These are phyloP conservation scores for Heteromurus nitidus DNA, from an alignment of 2,888 invertebrate genomes.

Conservation along the genomic window DNA sequence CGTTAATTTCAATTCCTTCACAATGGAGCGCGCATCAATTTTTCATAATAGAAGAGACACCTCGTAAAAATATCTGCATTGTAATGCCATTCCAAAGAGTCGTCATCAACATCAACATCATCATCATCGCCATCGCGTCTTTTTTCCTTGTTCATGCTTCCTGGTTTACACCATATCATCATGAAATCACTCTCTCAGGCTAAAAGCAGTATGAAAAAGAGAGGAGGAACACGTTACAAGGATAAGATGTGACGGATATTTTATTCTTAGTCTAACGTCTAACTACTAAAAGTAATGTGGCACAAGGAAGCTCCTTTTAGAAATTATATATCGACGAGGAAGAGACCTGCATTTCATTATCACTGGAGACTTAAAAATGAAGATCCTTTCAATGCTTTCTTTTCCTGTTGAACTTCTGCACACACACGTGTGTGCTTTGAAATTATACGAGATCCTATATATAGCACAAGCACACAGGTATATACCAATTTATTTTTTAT, in stretches of 20 bases:
- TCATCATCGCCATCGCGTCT: slow-evolving; percentile 34
- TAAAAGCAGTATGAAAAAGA: background rate
- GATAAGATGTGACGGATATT: slow-evolving; percentile 13
- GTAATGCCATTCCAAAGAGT: slow-evolving; percentile 5
- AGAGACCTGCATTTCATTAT: no score
- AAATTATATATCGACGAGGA: background rate
- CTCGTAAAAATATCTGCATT: slow-evolving; percentile 1
- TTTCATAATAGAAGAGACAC: slow-evolving; percentile 42
- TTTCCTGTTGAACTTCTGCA: no score
- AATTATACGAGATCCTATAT: background rate
- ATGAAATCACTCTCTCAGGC: background rate
- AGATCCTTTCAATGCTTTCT: background rate
- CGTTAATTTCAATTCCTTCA: slow-evolving; percentile 2
- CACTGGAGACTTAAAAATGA: no score
- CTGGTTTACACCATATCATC: slow-evolving; percentile 25
- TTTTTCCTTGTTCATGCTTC: slow-evolving; percentile 63
- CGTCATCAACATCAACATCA: slow-evolving; percentile 37
- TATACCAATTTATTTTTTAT: no score
- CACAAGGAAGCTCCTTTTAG: slow-evolving; percentile 24
- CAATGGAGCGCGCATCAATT: slow-evolving; percentile 2
- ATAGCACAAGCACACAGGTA: no score
- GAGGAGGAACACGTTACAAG: background rate
- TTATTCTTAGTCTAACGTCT: background rate
- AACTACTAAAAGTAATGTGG: background rate
- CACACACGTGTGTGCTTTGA: background rate